A percentile compares a stretch with the other conserved stretches of the same genome.
These are phyloP conservation scores for Onchidella celtica DNA, from an alignment of 2,888 invertebrate species.

Conservation along the genomic window DNA sequence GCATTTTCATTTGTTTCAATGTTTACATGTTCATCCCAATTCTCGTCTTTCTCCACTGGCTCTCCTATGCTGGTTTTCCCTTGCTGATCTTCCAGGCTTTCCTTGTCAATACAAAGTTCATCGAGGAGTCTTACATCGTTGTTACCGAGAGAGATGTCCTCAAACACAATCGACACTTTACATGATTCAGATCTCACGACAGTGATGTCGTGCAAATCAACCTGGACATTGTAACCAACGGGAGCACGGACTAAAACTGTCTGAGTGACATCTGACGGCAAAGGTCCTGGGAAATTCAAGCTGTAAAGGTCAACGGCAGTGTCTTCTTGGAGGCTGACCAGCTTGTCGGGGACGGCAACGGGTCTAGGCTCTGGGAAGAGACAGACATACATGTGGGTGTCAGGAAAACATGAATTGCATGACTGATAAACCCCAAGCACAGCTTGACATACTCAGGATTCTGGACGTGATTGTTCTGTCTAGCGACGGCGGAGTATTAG, in stretches of 20 bases:
- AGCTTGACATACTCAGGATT: too few relatives aligned
- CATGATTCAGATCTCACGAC: background rate
- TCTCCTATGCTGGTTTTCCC: too few relatives aligned
- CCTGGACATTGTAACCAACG: conserved; percentile 25
- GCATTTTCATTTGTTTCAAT: background rate
- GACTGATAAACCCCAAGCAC: too few relatives aligned
- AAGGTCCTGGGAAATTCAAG: conserved; percentile 2
- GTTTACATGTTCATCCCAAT: background rate
- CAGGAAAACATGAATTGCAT: too few relatives aligned
- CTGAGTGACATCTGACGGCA: background rate
- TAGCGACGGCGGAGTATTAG: too few relatives aligned
- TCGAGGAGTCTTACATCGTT: background rate
- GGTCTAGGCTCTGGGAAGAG: too few relatives aligned
- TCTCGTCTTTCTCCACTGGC: too few relatives aligned
- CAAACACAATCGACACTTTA: background rate
- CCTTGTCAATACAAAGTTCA: background rate
- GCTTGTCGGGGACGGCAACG: too few relatives aligned
- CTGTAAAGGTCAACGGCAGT: conserved; percentile 4
- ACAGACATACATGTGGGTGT: too few relatives aligned
- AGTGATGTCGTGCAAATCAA: conserved; percentile 13
- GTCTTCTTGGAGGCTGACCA: background rate
- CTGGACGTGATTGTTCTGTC: too few relatives aligned
- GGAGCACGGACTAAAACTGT: conserved; percentile 24
- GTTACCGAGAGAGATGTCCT: conserved; percentile 28
- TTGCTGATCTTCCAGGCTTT: too few relatives aligned